Conservation (phyloP, 2,888 invertebrate species). For the Cryptophagus acutangulus region DNA sequence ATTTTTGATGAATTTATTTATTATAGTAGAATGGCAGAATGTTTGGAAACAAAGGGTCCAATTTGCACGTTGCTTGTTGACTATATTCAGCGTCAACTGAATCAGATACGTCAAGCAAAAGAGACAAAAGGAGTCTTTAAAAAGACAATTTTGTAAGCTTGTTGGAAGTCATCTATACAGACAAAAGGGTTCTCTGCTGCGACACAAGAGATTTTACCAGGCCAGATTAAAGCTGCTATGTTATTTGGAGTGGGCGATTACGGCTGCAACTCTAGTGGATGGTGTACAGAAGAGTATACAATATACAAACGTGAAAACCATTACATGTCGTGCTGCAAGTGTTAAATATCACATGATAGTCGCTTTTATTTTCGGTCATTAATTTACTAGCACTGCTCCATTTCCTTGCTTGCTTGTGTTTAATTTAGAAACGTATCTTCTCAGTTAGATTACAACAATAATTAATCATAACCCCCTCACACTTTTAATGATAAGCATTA, state of each 20-base stretch:
- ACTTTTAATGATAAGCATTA: too few species aligned
- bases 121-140: slow-evolving; percentile 29
- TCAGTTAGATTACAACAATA: too few species aligned
- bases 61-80: slow-evolving; percentile 35
- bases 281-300: too few species aligned
- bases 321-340: neutral
- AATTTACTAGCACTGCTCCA: too few species aligned
- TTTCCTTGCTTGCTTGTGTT: too few species aligned
- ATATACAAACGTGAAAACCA: neutral
- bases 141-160: slow-evolving; percentile 22
- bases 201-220: neutral
- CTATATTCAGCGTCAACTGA: slow-evolving; percentile 26
- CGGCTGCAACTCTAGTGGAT: neutral
- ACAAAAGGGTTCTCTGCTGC: slow-evolving; percentile 16
- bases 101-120: slow-evolving; percentile 28
- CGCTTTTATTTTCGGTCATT: too few species aligned
- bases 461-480: too few species aligned
- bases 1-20: slow-evolving; percentile 36
- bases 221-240: neutral
- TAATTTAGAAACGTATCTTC: too few species aligned
- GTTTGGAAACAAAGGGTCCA: slow-evolving; percentile 33
- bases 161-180: slow-evolving; percentile 23
- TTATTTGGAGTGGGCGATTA: slow-evolving; percentile 1
- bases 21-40: slow-evolving; percentile 22
- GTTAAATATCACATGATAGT: too few species aligned